Percentiles rank a stretch among this genome's conserved stretches.
phyloP scores from a whole-genome alignment of 2,888 invertebrate species.

The Clanis bilineata region DNA sequence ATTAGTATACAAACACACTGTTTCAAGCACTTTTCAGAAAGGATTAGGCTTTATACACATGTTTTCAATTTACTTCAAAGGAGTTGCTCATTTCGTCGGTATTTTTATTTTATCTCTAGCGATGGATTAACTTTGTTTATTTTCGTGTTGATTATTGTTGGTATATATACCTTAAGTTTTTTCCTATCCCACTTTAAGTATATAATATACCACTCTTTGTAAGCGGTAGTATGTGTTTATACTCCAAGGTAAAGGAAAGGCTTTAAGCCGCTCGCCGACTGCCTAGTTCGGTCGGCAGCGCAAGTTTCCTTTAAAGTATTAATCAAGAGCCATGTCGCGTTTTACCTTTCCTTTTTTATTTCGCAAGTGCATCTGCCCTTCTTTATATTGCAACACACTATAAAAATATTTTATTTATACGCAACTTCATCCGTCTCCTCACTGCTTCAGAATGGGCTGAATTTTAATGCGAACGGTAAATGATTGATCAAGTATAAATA shows the following conservation, averaged over 20 bases:
- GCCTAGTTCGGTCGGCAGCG: slow-evolving; percentile 47
- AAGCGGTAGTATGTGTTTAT: slow-evolving; percentile 34
- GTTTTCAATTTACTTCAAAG: no score
- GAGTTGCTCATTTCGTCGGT: no score
- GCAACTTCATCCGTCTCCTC: background rate
- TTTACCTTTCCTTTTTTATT: slow-evolving; percentile 52
- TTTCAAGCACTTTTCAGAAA: no score
- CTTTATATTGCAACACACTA: slow-evolving; percentile 37
- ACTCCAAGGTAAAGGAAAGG: background rate
- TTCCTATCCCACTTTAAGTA: no score
- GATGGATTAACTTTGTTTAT: no score
- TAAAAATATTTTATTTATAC: slow-evolving; percentile 27
- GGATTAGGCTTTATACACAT: no score
- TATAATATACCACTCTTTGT: background rate
- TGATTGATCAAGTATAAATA: background rate
- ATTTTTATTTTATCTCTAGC: no score
- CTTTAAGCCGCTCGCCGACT: slow-evolving; percentile 28
- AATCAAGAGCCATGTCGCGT: slow-evolving; percentile 63
- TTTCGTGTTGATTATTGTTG: no score
- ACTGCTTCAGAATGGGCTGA: background rate
- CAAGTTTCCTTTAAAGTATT: slow-evolving; percentile 75
- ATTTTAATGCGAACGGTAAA: background rate
- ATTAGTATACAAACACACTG: no score
- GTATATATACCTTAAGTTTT: no score
- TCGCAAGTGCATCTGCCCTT: slow-evolving; percentile 59